phyloP scores from a whole-genome alignment of 2,888 invertebrate species.

The Catotricha subobsoleta region DNA sequence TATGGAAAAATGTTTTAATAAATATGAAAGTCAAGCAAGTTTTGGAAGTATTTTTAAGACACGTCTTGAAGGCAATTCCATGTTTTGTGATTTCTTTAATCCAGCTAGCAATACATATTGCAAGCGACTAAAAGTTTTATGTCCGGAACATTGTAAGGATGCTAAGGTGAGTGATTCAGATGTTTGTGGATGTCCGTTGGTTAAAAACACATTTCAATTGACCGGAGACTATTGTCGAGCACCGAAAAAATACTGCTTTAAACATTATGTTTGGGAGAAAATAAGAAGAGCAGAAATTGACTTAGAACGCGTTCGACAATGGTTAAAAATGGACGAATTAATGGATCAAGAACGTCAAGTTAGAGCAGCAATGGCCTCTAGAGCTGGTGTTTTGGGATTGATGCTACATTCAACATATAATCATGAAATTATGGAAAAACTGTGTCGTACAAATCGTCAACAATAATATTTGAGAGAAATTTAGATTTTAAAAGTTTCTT shows the following conservation, averaged over 20 bases:
- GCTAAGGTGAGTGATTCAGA: constrained; percentile 71
- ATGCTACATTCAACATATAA: constrained; percentile 96
- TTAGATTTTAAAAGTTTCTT: background rate
- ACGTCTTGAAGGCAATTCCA: constrained; percentile 82
- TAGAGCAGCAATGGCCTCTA: constrained; percentile 47
- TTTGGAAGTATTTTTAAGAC: constrained; percentile 92
- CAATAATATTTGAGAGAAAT: background rate
- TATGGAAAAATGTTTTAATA: constrained; percentile 96
- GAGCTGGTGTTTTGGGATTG: constrained; percentile 81
- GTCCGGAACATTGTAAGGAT: constrained; percentile 94
- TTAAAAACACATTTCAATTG: constrained; percentile 62
- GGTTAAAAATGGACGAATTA: constrained; percentile 85
- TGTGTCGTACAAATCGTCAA: constrained; percentile 18
- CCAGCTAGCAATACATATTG: constrained; percentile 79
- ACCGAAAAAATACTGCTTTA: constrained; percentile 77
- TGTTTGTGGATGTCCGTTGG: constrained; percentile 87
- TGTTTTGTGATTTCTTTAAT: constrained; percentile 97
- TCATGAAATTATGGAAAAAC: constrained; percentile 71
- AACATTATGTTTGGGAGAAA: constrained; percentile 94
- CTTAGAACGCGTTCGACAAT: constrained; percentile 79
- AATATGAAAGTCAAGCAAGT: constrained; percentile 92
- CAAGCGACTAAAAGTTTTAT: constrained; percentile 83
- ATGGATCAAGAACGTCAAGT: constrained; percentile 85
- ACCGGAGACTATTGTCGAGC: constrained; percentile 75
- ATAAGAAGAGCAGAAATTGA: constrained; percentile 85